These are phyloP conservation scores for Xestia ashworthii DNA, from an alignment of 2,888 invertebrate genomes.

Conservation along the genomic window DNA sequence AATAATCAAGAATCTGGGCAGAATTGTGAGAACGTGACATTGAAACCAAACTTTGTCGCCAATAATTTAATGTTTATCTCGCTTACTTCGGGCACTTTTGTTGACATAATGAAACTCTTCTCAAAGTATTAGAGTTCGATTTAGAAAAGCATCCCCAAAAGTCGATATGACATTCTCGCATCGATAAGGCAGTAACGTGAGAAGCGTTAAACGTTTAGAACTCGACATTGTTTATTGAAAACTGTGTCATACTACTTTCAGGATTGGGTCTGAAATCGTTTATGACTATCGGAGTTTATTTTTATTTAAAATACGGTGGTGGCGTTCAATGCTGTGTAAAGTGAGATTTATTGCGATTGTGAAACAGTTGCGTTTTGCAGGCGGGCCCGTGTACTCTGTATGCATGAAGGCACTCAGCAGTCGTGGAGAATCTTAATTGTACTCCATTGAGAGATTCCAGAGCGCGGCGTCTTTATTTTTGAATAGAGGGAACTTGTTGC, in stretches of 20 bases:
- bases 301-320: slow-evolving; percentile 79
- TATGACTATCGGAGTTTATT: slow-evolving; percentile 72
- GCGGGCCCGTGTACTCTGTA: slow-evolving; percentile 74
- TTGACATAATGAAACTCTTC: slow-evolving; percentile 67
- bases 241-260: slow-evolving; percentile 72
- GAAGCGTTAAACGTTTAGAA: slow-evolving; percentile 79
- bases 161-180: slow-evolving; percentile 76
- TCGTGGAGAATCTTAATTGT: slow-evolving; percentile 88
- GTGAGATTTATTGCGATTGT: slow-evolving; percentile 83
- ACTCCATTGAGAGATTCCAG: slow-evolving; percentile 85
- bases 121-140: slow-evolving; percentile 71
- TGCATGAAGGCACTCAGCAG: slow-evolving; percentile 79
- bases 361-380: slow-evolving; percentile 82
- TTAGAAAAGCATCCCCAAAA: slow-evolving; percentile 67
- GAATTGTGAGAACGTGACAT: slow-evolving; percentile 82
- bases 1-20: slow-evolving; percentile 78
- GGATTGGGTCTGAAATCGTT: slow-evolving; percentile 77
- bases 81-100: slow-evolving; percentile 48
- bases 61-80: slow-evolving; percentile 68
- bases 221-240: slow-evolving; percentile 72
- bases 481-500: slow-evolving; percentile 85
- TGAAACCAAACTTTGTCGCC: slow-evolving; percentile 74
- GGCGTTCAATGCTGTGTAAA: slow-evolving; percentile 79
- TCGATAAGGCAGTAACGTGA: slow-evolving; percentile 80
- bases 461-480: slow-evolving; percentile 83